These are phyloP conservation scores for Mus pahari DNA, from an alignment of 2,113 vertebrate genomes.

Conservation along the genomic window DNA sequence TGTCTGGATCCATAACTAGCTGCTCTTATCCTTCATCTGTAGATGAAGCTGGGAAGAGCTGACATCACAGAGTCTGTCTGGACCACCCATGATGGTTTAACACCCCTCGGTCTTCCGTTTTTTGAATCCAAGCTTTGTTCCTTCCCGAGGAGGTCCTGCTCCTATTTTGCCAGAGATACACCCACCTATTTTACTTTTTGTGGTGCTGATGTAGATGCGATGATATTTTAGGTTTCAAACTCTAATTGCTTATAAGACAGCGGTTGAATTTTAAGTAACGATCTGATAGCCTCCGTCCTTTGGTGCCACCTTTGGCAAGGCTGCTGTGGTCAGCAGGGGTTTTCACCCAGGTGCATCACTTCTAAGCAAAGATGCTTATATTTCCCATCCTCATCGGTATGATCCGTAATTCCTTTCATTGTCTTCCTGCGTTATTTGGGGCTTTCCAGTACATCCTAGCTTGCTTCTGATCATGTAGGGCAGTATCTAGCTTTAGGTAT, in stretches of 20 bases:
- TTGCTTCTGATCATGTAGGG: background rate
- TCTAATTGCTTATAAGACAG: background rate
- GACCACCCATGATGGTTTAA: background rate
- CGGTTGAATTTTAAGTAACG: background rate
- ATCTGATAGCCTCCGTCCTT: background rate
- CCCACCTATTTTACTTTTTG: background rate
- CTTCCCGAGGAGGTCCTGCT: background rate
- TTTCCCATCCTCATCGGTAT: background rate
- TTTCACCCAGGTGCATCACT: background rate
- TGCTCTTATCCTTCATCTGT: background rate
- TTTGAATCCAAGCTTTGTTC: background rate
- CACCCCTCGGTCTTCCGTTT: background rate
- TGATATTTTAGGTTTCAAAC: slow-evolving; percentile 31
- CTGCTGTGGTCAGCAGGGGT: background rate
- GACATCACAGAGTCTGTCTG: background rate
- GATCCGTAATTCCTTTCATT: background rate
- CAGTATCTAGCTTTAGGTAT: background rate
- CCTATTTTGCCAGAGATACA: slow-evolving; percentile 1
- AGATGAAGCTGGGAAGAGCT: background rate
- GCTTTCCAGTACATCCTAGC: background rate
- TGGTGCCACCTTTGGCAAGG: background rate
- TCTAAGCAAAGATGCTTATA: background rate
- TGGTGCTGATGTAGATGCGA: background rate
- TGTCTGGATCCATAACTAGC: background rate
- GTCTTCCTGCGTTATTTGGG: background rate